Evolutionary conservation across 2,113 vertebrate genomes (phyloP), one percentile per base, ranked within the genome.

Genomic region (Oenanthe oenanthe): DNA sequence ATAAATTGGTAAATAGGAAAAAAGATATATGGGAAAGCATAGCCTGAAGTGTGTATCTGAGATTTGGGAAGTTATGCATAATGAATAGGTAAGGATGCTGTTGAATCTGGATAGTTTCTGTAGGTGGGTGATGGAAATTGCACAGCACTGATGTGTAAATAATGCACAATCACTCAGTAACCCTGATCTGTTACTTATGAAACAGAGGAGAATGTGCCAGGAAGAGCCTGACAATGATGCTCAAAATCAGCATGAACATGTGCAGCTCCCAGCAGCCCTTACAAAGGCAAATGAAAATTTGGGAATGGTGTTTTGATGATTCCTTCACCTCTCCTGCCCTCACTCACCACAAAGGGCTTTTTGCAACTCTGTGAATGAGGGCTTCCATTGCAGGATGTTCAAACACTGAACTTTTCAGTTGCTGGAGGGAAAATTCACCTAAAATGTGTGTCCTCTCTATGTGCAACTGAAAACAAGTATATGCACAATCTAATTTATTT

Each of bases 61-160:
- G 51, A 25, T 26, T 80, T 74, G 72, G 56, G 56, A 88, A 88
- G 57, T 51, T 60, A 67, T 3, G 14, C 36, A 50, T 76, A 82
- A 79, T 71, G 36, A 82, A 92, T 48, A 78, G 34, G 21, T 25
- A 29, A 72, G 32, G 1, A 10, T 81, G 77, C 57, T 85, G 36
- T 38, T 85, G 77, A 77, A 92, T 88, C 47, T 93, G 66, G 62
- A 12, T 73, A 17, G 91, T 85, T 91, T 92, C 47, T 73, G 92
- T 50, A 84, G 66, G 80, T 78, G 32, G 54, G 56, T 81, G 80
- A 67, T 34, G 65, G 86, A 96, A 92, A 92, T 56, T 83, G 72
- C 12, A 9, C 18, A 34, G 76, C 57, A 68, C n/a, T 68, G 61
- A 60, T 34, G 54, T 89, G 92, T 88, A 95, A 92, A 91, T 87